Evolutionary conservation across 2,113 vertebrate species (phyloP).

Genomic region (Pan troglodytes): NHGRI_mPanTro3-v2.1_pri NC_072411.2:90372501-90373000

Average conservation of each 20-base stretch:
- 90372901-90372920: slow-evolving; percentile 53
- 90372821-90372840: not conserved
- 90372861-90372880: not conserved
- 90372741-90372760: not conserved
- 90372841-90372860: not conserved
- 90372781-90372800: not conserved
- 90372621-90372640: not conserved
- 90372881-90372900: slow-evolving; percentile 56
- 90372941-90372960: not conserved
- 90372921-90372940: slow-evolving; percentile 33
- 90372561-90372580: no score
- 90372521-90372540: not conserved
- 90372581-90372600: not conserved
- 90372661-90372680: not conserved
- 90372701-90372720: not conserved
- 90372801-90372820: not conserved
- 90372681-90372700: not conserved
- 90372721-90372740: not conserved
- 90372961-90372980: slow-evolving; percentile 45
- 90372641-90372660: not conserved
- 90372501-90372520: not conserved
- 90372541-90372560: not conserved
- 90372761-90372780: not conserved
- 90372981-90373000: slow-evolving; percentile 20
- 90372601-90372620: not conserved